Base-by-base conservation (phyloP, 1,140 invertebrate genomes). In the Lethrus apterus region DNA sequence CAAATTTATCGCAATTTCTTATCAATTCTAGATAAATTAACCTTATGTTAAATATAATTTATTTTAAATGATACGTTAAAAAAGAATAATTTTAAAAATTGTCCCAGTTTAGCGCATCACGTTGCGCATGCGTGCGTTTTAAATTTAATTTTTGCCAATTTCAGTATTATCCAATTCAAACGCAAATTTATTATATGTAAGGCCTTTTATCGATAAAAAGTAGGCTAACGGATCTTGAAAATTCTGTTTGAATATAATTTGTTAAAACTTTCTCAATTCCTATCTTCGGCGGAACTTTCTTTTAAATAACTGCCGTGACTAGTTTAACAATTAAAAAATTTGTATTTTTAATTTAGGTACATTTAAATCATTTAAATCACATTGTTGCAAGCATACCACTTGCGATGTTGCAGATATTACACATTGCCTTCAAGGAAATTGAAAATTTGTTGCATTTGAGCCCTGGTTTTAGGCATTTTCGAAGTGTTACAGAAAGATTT, bases 161-260 rank as follows among this genome's bases (percentile, higher is more conserved):
- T n/a, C n/a, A n/a, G n/a, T n/a, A n/a, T n/a, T n/a, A n/a, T n/a
- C n/a, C n/a, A n/a, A n/a, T n/a, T n/a, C n/a, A n/a, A n/a, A n/a
- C n/a, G n/a, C n/a, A n/a, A n/a, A n/a, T n/a, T n/a, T n/a, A n/a
- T n/a, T n/a, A n/a, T n/a, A n/a, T n/a, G n/a, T n/a, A n/a, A n/a
- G n/a, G n/a, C n/a, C n/a, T n/a, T n/a, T 23, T 38, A 23, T 23
- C 35, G 35, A 38, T 11, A 38, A 53, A 51, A 56, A 56, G 54
- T 56, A 56, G 54, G 54, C 51, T 56, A 51, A 43, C 54, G 54
- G 54, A 56, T 53, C 48, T 51, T 43, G 41, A 53, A 51, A 55
- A 49, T 52, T 48, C 46, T 49, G 20, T 46, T 36, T 38, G 44
- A 52, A 38, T 51, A 50, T 51, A 57, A 51, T 57, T 51, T 44